Base-by-base conservation (phyloP, 2,888 invertebrate genomes). In the Acleris cristana region DNA sequence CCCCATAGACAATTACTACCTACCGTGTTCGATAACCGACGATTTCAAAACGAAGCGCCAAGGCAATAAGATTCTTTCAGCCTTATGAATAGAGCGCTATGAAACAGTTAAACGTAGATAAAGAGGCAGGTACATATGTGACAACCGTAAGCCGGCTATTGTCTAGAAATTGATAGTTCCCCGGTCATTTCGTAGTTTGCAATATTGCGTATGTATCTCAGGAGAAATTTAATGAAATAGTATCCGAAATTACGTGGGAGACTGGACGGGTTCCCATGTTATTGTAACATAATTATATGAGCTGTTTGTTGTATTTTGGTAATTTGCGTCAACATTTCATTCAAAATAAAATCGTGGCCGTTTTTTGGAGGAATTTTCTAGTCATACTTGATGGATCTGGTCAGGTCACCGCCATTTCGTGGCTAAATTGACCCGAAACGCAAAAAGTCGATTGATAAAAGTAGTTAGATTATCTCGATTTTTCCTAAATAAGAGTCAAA, bases 101-200 rank as follows among this genome's bases (percentile, higher is more conserved):
- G 19, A 44, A 8, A 44, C 14, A n/a, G 62, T 23, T 59, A 23
- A 14, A 40, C 61, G 54, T 52, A 64, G 67, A 65, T 68, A 63
- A 64, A 53, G 55, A 69, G 63, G 45, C 34, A 64, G 55, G 72
- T 57, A 69, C 71, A 69, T 68, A 74, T 70, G 61, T 64, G 59
- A 59, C 63, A 67, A 53, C 70, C 58, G 71, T 69, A 61, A 72
- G 74, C 75, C 76, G 72, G 76, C 81, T 79, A 82, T 86, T 82
- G 84, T 85, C 80, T 82, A 85, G 84, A 88, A 87, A 88, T 84
- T 86, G 82, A 80, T 84, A 80, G 78, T 76, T 71, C 74, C 77
- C 74, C 78, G 76, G 77, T 82, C 78, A 81, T 84, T 84, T 83
- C 74, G 77, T 76, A 69, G 72, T 72, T 77, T 75, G 76, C 76